These are phyloP conservation scores for Conistra vaccinii DNA, from an alignment of 2,888 invertebrate species.

Conservation along the genomic window DNA sequence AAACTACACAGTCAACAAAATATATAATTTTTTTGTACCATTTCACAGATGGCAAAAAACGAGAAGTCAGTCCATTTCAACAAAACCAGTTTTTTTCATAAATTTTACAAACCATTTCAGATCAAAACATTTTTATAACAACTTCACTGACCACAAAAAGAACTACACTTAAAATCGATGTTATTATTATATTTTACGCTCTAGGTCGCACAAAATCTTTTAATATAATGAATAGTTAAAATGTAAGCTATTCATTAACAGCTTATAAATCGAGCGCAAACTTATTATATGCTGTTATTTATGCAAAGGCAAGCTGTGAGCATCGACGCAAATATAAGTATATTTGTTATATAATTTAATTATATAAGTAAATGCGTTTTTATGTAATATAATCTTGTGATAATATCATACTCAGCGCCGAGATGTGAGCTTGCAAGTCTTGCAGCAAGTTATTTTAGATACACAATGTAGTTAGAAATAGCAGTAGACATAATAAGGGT, in stretches of 20 bases:
- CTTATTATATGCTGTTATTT: not conserved
- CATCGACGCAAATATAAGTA: not conserved
- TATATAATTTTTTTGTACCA: conserved; percentile 8
- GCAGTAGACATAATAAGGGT: conserved; percentile 10
- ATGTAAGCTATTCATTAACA: not conserved
- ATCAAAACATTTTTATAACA: conserved; percentile 2
- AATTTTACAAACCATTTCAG: conserved; percentile 17
- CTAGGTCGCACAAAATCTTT: not conserved
- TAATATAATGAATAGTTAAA: conserved; percentile 12
- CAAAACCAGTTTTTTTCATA: conserved; percentile 10
- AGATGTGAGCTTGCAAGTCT: conserved; percentile 10
- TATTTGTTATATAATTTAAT: not conserved
- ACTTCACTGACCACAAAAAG: not conserved
- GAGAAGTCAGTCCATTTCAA: conserved; percentile 24
- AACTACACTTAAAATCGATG: conserved; percentile 22
- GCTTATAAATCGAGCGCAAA: conserved; percentile 1
- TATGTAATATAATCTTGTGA: not conserved
- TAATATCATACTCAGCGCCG: not conserved
- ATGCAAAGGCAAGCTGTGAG: not conserved
- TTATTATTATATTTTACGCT: conserved; percentile 31
- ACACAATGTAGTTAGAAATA: conserved; percentile 23
- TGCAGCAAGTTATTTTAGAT: not conserved
- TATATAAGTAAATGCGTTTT: no score
- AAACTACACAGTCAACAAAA: conserved; percentile 30
- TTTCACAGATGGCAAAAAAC: conserved; percentile 13